Evolutionary conservation across 2,888 invertebrate genomes (phyloP).

Genomic region (Aradus depressus): DNA sequence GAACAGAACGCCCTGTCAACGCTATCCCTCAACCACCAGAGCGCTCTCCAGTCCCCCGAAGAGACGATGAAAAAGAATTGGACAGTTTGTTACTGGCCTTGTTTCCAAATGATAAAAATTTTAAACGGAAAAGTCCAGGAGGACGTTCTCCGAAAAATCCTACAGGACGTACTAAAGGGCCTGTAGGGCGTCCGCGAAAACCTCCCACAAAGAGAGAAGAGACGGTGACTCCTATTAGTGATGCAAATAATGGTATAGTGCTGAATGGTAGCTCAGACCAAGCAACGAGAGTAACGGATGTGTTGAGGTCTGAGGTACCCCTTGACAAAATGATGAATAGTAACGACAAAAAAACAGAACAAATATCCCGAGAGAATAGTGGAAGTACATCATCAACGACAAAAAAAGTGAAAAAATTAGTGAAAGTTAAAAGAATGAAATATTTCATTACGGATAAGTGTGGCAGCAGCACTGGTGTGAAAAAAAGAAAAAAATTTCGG

Average conservation of each 20-base stretch:
- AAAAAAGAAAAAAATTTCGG: neutral
- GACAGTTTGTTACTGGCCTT: conserved; percentile 7
- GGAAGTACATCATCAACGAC: conserved; percentile 3
- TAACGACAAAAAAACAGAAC: no score
- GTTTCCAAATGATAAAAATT: conserved; percentile 5
- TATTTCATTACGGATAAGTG: neutral
- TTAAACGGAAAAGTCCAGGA: conserved; percentile 1
- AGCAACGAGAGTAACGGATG: no score
- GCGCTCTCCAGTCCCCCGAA: neutral
- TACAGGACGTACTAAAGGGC: no score
- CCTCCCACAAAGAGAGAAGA: no score
- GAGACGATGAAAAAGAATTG: neutral
- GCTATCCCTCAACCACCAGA: neutral
- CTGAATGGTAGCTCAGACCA: no score
- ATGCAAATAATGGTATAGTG: no score
- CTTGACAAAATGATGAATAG: no score
- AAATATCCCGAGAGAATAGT: no score
- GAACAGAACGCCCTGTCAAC: conserved; percentile 8
- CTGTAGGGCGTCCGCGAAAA: no score
- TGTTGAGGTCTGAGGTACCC: no score
- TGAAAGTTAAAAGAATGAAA: conserved; percentile 11
- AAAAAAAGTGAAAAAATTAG: conserved; percentile 6
- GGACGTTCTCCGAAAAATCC: no score
- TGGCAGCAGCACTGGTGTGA: neutral
- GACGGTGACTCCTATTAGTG: no score